These are phyloP conservation scores for Linurgus olivaceus DNA, from an alignment of 2,797 vertebrate genomes.

Conservation along the genomic window DNA sequence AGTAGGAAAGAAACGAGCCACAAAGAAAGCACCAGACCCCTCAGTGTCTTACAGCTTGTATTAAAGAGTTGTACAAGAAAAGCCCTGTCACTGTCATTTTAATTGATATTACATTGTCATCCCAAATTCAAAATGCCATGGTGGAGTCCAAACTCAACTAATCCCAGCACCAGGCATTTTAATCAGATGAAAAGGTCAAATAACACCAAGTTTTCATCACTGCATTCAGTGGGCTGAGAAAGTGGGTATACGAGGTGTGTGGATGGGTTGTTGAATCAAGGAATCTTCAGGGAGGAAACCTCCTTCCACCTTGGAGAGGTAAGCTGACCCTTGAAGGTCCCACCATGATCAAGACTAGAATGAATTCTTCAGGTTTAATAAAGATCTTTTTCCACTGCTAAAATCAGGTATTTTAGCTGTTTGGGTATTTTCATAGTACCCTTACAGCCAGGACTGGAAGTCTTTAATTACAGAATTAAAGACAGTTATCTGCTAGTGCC, in stretches of 20 bases:
- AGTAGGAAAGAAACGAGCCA: conserved; percentile 75
- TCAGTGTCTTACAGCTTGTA: conserved; percentile 52
- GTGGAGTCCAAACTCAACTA: background rate
- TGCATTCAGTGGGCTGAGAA: conserved; percentile 24
- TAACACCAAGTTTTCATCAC: background rate
- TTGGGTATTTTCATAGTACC: background rate
- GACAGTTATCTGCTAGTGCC: background rate
- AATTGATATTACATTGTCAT: conserved; percentile 55
- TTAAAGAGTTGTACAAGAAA: conserved; percentile 49
- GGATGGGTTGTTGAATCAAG: background rate
- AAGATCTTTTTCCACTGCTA: background rate
- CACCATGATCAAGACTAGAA: background rate
- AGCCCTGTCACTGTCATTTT: conserved; percentile 56
- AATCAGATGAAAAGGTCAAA: conserved; percentile 54
- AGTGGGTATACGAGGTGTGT: background rate
- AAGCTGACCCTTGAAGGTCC: background rate
- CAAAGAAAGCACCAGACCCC: conserved; percentile 72
- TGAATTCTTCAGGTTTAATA: background rate
- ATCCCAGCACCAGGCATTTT: conserved; percentile 13
- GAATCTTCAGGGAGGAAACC: background rate
- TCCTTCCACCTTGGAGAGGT: background rate
- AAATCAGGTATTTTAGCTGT: background rate
- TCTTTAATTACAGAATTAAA: background rate
- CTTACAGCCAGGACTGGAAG: background rate
- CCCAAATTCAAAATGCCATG: conserved; percentile 12